Base-by-base conservation (phyloP, 2,888 invertebrate genomes). In the Margaritifera margaritifera region DNA sequence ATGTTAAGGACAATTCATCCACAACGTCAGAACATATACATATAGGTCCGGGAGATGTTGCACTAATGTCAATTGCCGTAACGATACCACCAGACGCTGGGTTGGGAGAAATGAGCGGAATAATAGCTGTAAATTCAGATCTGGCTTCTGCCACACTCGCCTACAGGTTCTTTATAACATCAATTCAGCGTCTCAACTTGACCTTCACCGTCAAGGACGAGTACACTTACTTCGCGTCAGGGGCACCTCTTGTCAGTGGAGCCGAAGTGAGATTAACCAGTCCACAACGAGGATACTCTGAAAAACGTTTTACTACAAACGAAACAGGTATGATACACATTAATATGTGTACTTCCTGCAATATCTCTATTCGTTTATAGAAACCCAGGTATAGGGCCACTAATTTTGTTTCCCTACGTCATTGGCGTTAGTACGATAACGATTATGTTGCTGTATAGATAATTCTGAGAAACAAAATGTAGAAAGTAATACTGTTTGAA, bases 191-290 rank as follows among this genome's bases (percentile, higher is more conserved):
- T n/a, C 19, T 78, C 22, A 74, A 78, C 55, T 50, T 83, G 25
- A 78, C 73, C 8, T 70, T 83, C 25, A 61, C 64, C 15, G 75
- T 83, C 2, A 80, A 82, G 62, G 83, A 83, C 66, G 83, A 83
- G 60, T 83, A 78, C 62, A 82, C 83, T 0, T 83, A 82, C 62
- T 82, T 82, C 72, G 80, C 76, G n/a, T 67, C 69, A 20, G 77
- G 69, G 31, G 63, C 68, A 55, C 83, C 83, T 22, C 61, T 80
- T 15, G 71, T 83, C 19, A 64, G 67, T 20, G 73, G 72, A 50
- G 83, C 81, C 18, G 71, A 63, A 31, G 72, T 82, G 8, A 68
- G 66, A 15, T 64, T 83, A 24, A 56, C 58, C 15, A 80, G 78
- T 67, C 71, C 71, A 20, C 57, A 70, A 50, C 57, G 77, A 53